phyloP scores from a whole-genome alignment of 2,797 vertebrate genomes.

The Hapalemur alaotrensis region DNA sequence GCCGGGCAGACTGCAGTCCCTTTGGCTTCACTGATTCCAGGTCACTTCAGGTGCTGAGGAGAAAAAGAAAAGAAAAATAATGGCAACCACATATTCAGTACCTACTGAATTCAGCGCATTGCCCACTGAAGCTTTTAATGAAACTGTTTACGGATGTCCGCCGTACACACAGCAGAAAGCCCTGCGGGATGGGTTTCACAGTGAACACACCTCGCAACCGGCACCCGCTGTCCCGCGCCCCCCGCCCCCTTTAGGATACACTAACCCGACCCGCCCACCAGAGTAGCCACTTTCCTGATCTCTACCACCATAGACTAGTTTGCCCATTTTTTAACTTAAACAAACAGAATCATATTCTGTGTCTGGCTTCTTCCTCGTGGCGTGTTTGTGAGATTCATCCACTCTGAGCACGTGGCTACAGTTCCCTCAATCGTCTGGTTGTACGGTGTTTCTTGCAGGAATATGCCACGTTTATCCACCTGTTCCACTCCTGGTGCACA shows the following conservation, averaged over 20 bases:
- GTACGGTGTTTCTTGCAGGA: rapidly evolving
- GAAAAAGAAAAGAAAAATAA: slow-evolving; percentile 48
- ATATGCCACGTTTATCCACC: background rate
- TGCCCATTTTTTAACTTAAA: background rate
- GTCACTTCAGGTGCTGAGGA: slow-evolving; percentile 76
- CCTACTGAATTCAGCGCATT: background rate
- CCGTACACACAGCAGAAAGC: background rate
- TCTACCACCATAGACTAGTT: rapidly evolving
- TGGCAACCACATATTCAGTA: rapidly evolving
- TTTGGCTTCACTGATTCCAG: slow-evolving; percentile 61
- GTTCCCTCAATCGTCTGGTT: too few relatives aligned
- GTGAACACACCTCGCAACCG: rapidly evolving
- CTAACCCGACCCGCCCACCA: too few relatives aligned
- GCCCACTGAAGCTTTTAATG: too few relatives aligned
- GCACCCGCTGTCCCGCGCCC: rapidly evolving
- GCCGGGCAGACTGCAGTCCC: slow-evolving; percentile 70
- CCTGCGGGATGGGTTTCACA: background rate
- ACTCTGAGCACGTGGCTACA: rapidly evolving
- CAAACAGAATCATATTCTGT: too few relatives aligned
- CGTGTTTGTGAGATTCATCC: rapidly evolving
- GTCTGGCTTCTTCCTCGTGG: rapidly evolving
- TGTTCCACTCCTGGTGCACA: rapidly evolving
- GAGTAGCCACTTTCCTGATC: background rate
- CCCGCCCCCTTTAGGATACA: rapidly evolving
- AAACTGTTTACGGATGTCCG: background rate